Percentiles rank a stretch among this genome's conserved stretches.
phyloP scores from a whole-genome alignment of 53 echinoderm and acorn worm species.

The Holothuria leucospilota region DNA sequence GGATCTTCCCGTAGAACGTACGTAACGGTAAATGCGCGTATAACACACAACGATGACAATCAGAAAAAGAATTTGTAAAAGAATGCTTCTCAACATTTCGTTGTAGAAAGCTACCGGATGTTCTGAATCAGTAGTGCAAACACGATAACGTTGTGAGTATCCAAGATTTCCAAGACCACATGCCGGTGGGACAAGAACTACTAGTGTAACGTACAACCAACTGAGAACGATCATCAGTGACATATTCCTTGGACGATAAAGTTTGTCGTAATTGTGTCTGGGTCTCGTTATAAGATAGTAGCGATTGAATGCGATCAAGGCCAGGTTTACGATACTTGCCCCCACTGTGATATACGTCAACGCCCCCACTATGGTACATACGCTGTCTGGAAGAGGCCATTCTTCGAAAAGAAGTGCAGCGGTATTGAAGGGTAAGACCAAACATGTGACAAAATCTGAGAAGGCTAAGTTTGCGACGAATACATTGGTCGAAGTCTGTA shows the following conservation, averaged over 20 bases:
- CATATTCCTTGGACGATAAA: not conserved
- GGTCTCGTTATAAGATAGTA: conserved; percentile 5
- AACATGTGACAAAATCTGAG: not conserved
- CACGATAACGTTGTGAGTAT: not conserved
- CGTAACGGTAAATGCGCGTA: not conserved
- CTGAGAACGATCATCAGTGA: not conserved
- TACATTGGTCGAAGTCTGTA: conserved; percentile 8
- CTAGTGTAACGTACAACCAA: conserved; percentile 12
- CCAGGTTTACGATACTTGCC: conserved; percentile 24
- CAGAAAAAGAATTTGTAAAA: conserved; percentile 3
- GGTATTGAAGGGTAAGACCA: not conserved
- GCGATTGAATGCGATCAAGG: conserved; percentile 34
- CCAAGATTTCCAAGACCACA: conserved; percentile 9
- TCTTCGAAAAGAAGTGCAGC: not conserved
- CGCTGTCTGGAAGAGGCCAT: not conserved
- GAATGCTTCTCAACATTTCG: conserved; percentile 15
- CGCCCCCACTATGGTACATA: conserved; percentile 13
- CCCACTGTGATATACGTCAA: conserved; percentile 24
- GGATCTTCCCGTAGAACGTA: not conserved
- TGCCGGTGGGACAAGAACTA: not conserved
- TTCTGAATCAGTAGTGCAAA: conserved; percentile 13
- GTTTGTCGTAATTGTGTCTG: not conserved
- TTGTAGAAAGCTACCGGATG: conserved; percentile 16
- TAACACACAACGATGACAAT: conserved; percentile 15
- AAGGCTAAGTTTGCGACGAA: conserved; percentile 20